A percentile compares a stretch with the other conserved stretches of the same genome.
Evolutionary conservation across 2,888 invertebrate genomes (phyloP).

Genomic region (Coremacera marginata): DNA sequence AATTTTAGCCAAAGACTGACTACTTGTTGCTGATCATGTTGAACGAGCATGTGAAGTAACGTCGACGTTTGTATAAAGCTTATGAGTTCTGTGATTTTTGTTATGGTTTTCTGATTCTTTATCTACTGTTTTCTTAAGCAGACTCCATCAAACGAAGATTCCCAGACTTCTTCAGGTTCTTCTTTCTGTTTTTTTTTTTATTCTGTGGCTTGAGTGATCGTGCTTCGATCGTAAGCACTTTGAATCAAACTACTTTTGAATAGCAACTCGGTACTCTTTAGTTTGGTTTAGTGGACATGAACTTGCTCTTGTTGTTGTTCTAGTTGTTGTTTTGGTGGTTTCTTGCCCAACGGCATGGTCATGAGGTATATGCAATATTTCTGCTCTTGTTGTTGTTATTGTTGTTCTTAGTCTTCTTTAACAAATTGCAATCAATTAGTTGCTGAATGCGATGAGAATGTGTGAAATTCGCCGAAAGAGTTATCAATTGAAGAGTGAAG

Average conservation of each 20-base stretch:
- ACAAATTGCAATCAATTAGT: slow-evolving; percentile 55
- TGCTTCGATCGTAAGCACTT: slow-evolving; percentile 46
- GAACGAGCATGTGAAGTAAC: slow-evolving; percentile 25
- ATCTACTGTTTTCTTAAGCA: slow-evolving; percentile 40
- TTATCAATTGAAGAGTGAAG: background rate
- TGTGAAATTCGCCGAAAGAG: slow-evolving; percentile 30
- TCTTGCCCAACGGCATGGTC: slow-evolving; percentile 38
- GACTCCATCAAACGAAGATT: slow-evolving; percentile 36
- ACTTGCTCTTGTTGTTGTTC: slow-evolving; percentile 37
- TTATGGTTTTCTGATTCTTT: slow-evolving; percentile 28
- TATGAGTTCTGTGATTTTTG: slow-evolving; percentile 20
- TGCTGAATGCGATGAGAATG: slow-evolving; percentile 42
- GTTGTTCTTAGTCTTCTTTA: slow-evolving; percentile 37
- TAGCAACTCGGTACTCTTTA: background rate
- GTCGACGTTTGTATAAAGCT: background rate
- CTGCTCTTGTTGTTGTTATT: slow-evolving; percentile 40
- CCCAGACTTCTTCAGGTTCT: slow-evolving; percentile 41
- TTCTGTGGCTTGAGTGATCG: slow-evolving; percentile 41
- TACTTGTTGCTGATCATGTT: slow-evolving; percentile 16
- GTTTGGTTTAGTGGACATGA: background rate
- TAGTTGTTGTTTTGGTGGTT: slow-evolving; percentile 39
- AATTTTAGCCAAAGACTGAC: slow-evolving; percentile 1
- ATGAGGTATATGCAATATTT: slow-evolving; percentile 14
- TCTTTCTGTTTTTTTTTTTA: slow-evolving; percentile 28
- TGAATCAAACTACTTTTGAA: slow-evolving; percentile 4